phyloP scores from a whole-genome alignment of 2,797 vertebrate species.

The Chaetodon trifasciatus region DNA sequence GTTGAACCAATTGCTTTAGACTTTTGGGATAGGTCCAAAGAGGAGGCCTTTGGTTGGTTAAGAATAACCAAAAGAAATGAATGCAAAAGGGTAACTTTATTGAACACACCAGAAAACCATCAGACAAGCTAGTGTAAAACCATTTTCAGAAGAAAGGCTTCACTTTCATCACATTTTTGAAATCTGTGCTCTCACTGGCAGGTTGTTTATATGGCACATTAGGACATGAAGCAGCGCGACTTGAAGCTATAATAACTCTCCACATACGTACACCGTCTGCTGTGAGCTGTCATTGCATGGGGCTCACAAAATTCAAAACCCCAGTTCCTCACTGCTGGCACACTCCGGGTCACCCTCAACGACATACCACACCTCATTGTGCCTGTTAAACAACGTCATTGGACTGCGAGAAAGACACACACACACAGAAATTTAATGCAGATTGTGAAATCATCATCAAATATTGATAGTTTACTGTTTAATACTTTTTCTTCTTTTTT shows the following conservation, averaged over 20 bases:
- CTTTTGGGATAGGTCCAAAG: neutral
- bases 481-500: neutral
- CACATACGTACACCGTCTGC: neutral
- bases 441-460: neutral
- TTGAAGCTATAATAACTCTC: neutral
- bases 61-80: neutral
- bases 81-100: conserved; percentile 61
- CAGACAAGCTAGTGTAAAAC: neutral
- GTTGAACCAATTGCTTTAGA: conserved; percentile 6
- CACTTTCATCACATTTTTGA: neutral
- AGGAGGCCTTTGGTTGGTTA: neutral
- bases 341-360: conserved; percentile 70
- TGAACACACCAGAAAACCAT: conserved; percentile 28
- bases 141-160: neutral
- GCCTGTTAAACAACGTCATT: conserved; percentile 72
- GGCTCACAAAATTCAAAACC: neutral
- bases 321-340: conserved; percentile 32
- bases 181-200: neutral
- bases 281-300: neutral
- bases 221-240: neutral
- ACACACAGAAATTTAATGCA: neutral
- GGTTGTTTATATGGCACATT: neutral
- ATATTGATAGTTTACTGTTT: neutral
- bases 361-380: conserved; percentile 85
- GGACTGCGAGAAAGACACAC: conserved; percentile 74